These are phyloP conservation scores for Grantiella picta DNA, from an alignment of 2,113 vertebrate species.

Conservation along the genomic window DNA sequence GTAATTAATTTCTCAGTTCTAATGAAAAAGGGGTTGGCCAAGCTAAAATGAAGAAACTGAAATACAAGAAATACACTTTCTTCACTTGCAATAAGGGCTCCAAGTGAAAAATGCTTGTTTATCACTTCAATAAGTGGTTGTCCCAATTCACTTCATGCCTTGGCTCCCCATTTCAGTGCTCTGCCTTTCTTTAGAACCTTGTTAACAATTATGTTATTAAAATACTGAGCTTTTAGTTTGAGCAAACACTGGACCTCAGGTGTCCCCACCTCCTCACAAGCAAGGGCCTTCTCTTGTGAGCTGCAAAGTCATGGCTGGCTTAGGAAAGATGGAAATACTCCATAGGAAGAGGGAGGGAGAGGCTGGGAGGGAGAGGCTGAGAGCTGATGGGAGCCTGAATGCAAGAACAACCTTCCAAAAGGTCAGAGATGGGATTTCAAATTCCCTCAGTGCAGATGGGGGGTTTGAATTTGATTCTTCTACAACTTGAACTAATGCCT, in stretches of 20 bases:
- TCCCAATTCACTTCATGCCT: not conserved
- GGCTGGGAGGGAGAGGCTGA: not conserved
- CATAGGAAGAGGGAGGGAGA: not conserved
- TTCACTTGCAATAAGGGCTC: not conserved
- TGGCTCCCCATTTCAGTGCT: not conserved
- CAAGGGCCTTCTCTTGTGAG: not conserved
- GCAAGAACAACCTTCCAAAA: not conserved
- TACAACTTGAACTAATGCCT: not conserved
- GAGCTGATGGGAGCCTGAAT: not conserved
- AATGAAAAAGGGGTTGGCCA: not conserved
- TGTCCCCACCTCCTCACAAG: not conserved
- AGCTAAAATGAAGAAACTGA: not conserved
- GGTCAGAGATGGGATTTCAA: not conserved
- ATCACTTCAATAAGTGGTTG: not conserved
- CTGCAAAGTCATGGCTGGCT: fast-evolving
- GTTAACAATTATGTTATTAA: not conserved
- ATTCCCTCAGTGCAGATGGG: not conserved
- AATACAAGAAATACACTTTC: not conserved
- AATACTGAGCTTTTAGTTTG: not conserved
- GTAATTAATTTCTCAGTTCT: not conserved
- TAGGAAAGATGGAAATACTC: not conserved
- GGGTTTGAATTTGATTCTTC: not conserved
- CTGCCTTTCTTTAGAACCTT: not conserved
- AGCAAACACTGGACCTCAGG: not conserved
- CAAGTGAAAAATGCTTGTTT: not conserved